Evolutionary conservation across 2,113 vertebrate species (phyloP), one percentile per base, ranked within the genome.

Genomic region (Vulpes vulpes): DNA sequence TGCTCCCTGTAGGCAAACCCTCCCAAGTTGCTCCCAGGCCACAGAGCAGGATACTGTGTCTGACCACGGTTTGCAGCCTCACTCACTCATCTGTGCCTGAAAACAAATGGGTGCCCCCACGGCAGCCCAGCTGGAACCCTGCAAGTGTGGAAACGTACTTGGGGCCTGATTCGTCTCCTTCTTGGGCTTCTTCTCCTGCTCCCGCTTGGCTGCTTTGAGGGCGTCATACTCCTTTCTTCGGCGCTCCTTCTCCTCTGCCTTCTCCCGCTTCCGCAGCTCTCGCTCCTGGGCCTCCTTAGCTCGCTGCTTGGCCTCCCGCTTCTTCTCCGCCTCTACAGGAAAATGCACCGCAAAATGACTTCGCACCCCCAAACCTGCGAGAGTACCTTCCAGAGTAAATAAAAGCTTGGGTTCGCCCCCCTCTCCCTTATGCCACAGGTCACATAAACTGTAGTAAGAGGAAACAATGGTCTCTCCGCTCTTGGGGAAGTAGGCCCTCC

Each of bases 241-340:
- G 95, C 98, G 99, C 96, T 99, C 99, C 98, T 99, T 99, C 95
- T 99, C 99, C 89, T 99, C 99, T 0, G 99, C 99, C 98, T 99
- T 99, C 98, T 99, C 99, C 95, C 99, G 98, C 97, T 99, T 99
- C 65, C 99, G 99, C 84, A 99, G 92, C 67, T 99, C 99, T 95
- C 99, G 99, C 96, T 99, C 99, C 76, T 99, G 98, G 43, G 99
- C 99, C 96, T 99, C 99, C 95, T 98, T 99, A 32, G 99, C 99
- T 87, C 99, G 98, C 98, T 99, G 99, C 94, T 99, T 99, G 19
- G 98, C 99, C 98, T 99, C 99, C 19, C 98, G 99, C 98, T 99
- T 99, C 99, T 98, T 99, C 98, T 99, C 99, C 59, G 98, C 98
- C 97, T 99, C 99, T 99, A 91, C 27, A 89, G 59, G 51, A 95